Conservation (phyloP, 2,888 invertebrate genomes). For the Cryptosula pallasiana region DNA sequence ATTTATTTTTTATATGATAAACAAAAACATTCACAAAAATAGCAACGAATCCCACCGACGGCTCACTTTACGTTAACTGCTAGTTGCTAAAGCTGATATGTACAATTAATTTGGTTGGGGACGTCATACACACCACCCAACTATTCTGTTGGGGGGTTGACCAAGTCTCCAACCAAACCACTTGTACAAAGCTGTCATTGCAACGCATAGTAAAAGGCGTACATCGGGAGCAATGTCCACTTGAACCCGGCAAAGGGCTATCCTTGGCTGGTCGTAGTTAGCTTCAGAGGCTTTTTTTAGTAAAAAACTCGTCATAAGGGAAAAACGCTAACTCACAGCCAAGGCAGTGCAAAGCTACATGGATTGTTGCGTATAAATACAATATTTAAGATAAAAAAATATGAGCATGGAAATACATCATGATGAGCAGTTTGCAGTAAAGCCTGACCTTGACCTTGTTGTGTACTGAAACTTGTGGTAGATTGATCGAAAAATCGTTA, state of each 20-base stretch:
- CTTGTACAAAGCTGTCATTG: background rate
- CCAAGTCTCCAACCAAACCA: background rate
- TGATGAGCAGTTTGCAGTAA: too few relatives aligned
- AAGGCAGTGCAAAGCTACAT: background rate
- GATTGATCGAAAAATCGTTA: too few relatives aligned
- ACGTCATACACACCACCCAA: background rate
- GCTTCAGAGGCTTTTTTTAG: background rate
- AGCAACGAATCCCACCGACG: background rate
- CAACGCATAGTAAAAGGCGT: background rate
- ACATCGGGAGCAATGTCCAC: background rate
- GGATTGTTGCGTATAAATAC: too few relatives aligned
- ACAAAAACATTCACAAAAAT: background rate
- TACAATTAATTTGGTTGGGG: background rate
- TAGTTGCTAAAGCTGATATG: background rate
- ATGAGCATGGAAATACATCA: too few relatives aligned
- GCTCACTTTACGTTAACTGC: conserved; percentile 2
- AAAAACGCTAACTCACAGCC: background rate
- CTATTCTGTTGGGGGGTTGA: background rate
- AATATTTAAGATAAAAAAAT: too few relatives aligned
- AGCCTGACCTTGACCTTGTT: too few relatives aligned
- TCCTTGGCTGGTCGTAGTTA: background rate
- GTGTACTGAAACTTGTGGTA: too few relatives aligned
- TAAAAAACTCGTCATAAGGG: background rate
- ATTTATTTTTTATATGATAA: too few relatives aligned
- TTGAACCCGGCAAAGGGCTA: too few relatives aligned